A percentile compares a stretch with the other conserved stretches of the same genome.
phyloP scores from a whole-genome alignment of 2,113 vertebrate genomes.

The Onychostoma macrolepis region DNA sequence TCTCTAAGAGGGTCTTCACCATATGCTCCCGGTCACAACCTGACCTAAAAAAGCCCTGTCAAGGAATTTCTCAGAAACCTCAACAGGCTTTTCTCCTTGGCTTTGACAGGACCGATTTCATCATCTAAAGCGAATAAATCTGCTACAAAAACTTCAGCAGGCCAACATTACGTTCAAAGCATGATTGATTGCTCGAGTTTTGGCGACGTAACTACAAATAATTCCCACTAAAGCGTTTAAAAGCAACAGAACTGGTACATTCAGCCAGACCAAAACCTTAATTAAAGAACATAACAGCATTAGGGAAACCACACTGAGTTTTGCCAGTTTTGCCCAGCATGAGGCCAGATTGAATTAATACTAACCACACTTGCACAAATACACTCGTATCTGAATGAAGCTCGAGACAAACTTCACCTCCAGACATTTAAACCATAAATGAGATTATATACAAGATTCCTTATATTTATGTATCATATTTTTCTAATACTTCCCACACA shows the following conservation, averaged over 20 bases:
- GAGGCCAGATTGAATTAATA: slow-evolving; percentile 1
- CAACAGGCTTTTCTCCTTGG: not conserved
- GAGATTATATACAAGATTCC: not conserved
- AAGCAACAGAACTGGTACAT: not conserved
- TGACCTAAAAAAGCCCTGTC: slow-evolving; percentile 1
- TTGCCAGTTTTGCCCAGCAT: slow-evolving; percentile 5
- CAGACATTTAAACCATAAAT: not conserved
- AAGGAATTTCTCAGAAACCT: not conserved
- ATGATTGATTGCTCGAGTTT: not conserved
- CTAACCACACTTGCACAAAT: not conserved
- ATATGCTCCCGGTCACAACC: slow-evolving; percentile 49
- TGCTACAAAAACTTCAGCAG: not conserved
- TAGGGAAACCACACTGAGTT: slow-evolving; percentile 12
- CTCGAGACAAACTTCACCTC: not conserved
- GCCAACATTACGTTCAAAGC: not conserved
- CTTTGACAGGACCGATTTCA: not conserved
- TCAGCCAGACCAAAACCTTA: not conserved
- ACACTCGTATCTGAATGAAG: not conserved
- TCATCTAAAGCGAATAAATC: not conserved
- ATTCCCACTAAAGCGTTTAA: not conserved
- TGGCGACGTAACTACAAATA: not conserved
- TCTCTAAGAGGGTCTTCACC: slow-evolving; percentile 42
- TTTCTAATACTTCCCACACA: not conserved
- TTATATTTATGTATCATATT: not conserved
- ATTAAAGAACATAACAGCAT: slow-evolving; percentile 1